Conservation (phyloP, 2,888 invertebrate species). For the Heliconius cydno region DNA sequence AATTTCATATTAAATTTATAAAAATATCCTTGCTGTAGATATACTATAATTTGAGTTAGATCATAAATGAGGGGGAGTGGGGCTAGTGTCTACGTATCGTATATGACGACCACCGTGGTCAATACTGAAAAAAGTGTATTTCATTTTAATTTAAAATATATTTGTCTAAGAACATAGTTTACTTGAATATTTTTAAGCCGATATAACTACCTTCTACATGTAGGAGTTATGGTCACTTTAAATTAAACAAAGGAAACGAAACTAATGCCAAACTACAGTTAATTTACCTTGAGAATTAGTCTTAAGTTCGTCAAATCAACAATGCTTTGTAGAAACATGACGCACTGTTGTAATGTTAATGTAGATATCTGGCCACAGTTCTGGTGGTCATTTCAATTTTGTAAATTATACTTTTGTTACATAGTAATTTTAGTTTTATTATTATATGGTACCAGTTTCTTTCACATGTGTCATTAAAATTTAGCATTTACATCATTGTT, state of each 20-base stretch:
- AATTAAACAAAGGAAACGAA: constrained; percentile 20
- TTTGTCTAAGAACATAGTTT: not conserved
- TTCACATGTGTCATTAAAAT: not conserved
- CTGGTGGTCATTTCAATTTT: constrained; percentile 29
- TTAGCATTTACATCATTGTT: not conserved
- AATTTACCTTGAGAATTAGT: constrained; percentile 41
- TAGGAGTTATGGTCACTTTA: not conserved
- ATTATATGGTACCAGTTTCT: not conserved
- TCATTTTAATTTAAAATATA: not conserved
- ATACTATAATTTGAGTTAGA: not conserved
- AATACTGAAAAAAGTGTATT: not conserved
- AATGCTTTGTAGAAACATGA: constrained; percentile 34
- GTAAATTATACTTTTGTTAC: constrained; percentile 27
- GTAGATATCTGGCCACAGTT: constrained; percentile 18
- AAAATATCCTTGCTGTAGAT: not conserved
- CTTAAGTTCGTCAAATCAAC: constrained; percentile 31
- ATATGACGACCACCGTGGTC: too few relatives aligned
- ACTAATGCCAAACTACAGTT: constrained; percentile 38
- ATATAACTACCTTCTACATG: not conserved
- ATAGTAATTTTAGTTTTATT: constrained; percentile 17
- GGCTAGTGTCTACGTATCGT: not conserved
- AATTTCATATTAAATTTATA: not conserved
- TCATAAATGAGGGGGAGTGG: too few relatives aligned
- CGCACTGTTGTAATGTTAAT: constrained; percentile 37
- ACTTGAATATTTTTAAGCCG: not conserved